phyloP scores from a whole-genome alignment of 2,113 vertebrate species.

The Pangasianodon hypophthalmus region DNA sequence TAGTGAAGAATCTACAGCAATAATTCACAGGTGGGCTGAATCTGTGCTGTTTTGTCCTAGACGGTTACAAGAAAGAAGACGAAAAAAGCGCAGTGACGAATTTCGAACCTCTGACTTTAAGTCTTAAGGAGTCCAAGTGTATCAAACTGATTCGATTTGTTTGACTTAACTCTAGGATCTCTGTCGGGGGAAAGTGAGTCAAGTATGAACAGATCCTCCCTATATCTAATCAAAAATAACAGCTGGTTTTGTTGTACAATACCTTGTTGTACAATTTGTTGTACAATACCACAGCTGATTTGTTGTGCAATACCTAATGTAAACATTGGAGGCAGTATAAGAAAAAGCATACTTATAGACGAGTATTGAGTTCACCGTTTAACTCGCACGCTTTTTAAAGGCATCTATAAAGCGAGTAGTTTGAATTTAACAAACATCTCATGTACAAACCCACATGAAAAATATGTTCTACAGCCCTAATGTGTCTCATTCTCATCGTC shows the following conservation, averaged over 20 bases:
- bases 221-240: not conserved
- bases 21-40: not conserved
- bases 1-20: not conserved
- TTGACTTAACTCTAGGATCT: not conserved
- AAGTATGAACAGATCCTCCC: not conserved
- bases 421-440: not conserved
- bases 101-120: not conserved
- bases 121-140: not conserved
- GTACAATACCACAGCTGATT: not conserved
- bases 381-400: not conserved
- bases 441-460: not conserved
- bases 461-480: not conserved
- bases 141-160: not conserved
- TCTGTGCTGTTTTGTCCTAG: not conserved
- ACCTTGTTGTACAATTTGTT: not conserved
- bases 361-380: not conserved
- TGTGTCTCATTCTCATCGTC: not conserved
- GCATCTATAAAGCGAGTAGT: not conserved
- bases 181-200: not conserved
- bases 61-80: not conserved
- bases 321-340: not conserved
- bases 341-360: not conserved
- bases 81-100: not conserved
- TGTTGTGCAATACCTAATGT: not conserved
- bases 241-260: not conserved